phyloP scores from a whole-genome alignment of 2,113 vertebrate genomes.

The Laterallus jamaicensis region DNA sequence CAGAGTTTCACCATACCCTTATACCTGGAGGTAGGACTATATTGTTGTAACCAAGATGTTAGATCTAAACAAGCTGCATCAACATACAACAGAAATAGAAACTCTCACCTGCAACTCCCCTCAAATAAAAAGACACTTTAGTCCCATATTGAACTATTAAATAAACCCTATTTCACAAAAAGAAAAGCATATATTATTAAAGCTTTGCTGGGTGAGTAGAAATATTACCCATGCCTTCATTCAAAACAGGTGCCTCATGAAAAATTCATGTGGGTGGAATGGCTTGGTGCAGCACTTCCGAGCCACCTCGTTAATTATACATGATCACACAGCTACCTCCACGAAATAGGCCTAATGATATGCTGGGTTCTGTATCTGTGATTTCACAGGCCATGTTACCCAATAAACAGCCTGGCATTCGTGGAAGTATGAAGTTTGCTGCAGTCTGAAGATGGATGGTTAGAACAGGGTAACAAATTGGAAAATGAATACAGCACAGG shows the following conservation, averaged over 20 bases:
- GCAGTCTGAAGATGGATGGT: rapidly evolving
- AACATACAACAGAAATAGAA: not conserved
- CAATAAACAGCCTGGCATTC: conserved; percentile 6
- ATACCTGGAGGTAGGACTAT: not conserved
- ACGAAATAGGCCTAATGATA: not conserved
- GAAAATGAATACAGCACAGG: not conserved
- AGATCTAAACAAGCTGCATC: not conserved
- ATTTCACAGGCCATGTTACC: conserved; percentile 28
- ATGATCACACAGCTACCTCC: conserved; percentile 50
- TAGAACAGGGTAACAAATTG: not conserved
- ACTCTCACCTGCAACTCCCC: not conserved
- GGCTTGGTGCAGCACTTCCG: conserved; percentile 31
- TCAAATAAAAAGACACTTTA: conserved; percentile 48
- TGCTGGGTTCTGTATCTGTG: not conserved
- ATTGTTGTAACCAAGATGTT: not conserved
- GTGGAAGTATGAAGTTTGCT: not conserved
- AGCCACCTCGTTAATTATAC: conserved; percentile 58
- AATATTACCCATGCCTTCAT: conserved; percentile 46
- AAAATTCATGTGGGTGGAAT: conserved; percentile 58
- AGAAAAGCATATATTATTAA: conserved; percentile 64
- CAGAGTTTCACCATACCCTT: not conserved
- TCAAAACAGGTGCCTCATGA: conserved; percentile 63
- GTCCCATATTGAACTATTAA: conserved; percentile 42
- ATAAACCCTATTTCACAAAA: conserved; percentile 3
- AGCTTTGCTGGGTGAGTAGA: conserved; percentile 47